Base-by-base conservation (phyloP, 2,113 vertebrate species). In the Gambusia holbrooki region DNA sequence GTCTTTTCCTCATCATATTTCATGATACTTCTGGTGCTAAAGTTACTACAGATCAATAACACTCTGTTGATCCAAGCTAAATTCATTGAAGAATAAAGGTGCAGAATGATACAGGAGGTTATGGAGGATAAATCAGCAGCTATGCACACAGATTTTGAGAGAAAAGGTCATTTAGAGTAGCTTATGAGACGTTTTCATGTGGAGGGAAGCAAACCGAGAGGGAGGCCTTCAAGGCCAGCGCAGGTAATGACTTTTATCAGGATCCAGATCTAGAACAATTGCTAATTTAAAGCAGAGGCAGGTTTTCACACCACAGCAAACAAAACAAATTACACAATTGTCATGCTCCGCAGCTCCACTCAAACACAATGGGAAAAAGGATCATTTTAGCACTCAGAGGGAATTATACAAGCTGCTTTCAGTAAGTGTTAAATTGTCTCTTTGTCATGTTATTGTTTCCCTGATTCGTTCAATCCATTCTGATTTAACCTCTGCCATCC, bases 201-300 rank as follows among this genome's bases (percentile, higher is more conserved):
- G 80, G 73, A 70, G 29, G 66, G 68, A 65, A 61, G 28, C 64
- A 71, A 58, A 67, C 62, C 19, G 77, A 33, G 30, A 67, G 37
- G 42, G 71, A 17, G 32, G 62, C 37, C 35, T 81, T 40, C 0
- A 28, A 67, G 78, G 65, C 29, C 48, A 40, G 42, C 48, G 66
- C 42, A 45, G 65, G 64, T 76, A 77, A 83, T 78, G 69, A 64
- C 71, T 79, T 82, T 79, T 69, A 45, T 69, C 66, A 81, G 40
- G 70, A 45, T 45, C 30, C 27, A 51, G 62, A 30, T 10, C 25
- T 64, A 78, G 25, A 69, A 78, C 48, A 77, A 71, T 78, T 62
- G 69, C 62, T 77, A 12, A 25, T 62, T 76, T 63, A 62, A 73
- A 77, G 80, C 42, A 5, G 3, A 17, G 45, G 48, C 54, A 45